Base-by-base conservation (phyloP, 2,113 vertebrate genomes). In the Edolisoma coerulescens region DNA sequence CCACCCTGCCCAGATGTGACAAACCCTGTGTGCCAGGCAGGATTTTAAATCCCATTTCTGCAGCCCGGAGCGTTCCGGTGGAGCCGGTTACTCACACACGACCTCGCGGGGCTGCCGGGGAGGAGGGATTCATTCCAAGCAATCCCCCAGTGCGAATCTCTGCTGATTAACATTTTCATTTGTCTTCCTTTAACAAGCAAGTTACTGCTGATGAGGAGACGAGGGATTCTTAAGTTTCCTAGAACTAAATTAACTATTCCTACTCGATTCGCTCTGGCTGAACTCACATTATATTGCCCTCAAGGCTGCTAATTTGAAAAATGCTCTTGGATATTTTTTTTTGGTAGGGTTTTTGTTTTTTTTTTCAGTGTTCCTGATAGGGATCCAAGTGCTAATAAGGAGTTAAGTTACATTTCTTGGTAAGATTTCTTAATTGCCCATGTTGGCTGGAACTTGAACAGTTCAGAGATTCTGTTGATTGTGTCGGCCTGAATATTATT, bases 81-180 rank as follows among this genome's bases (percentile, higher is more conserved):
- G 75, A 93, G 96, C 81, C 6, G 2, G 35, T 90, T 74, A 28
- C 65, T 65, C 52, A 26, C 76, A 42, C 52, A 37, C 24, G 86
- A 89, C 91, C 95, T 71, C 56, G 7, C 39, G 9, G 76, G 79
- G 67, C 83, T 90, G 92, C 92, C 5, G 60, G 53, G 83, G 80
- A 78, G 41, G 79, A 89, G 94, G 67, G 77, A 93, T 60, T 53
- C 92, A 19, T 79, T 93, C 96, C 96, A 95, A 93, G 89, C 90
- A 96, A 98, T 97, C 88, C 90, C 94, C 92, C n/a, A 65, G 89
- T 37, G 95, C 21, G 91, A 89, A 92, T 95, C 93, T 92, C 63
- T 96, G 74, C 96, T 97, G 94, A 96, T 93, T 96, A 97, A 96
- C 84, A 33, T 91, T 96, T 93, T 89, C 96, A 96, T 97, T 96